Evolutionary conservation across 2,797 vertebrate species (phyloP), one percentile per base, ranked within the genome.

Genomic region (Paguma larvata): DNA sequence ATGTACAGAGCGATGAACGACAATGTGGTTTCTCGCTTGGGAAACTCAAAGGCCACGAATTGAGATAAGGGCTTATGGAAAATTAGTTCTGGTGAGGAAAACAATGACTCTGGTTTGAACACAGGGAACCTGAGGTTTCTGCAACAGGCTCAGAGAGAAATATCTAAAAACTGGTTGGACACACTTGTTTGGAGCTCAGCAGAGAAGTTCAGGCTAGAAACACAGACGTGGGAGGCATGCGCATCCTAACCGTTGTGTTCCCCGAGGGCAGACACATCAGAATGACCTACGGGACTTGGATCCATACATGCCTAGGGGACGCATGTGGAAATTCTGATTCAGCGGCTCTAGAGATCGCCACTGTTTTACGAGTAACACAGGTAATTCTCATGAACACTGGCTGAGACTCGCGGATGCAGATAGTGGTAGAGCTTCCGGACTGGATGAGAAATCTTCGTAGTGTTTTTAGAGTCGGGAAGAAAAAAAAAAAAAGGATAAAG

Each of bases 31-130:
- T 87, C 56, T 44, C 88, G 41, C 34, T 21, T 25, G 25, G 30
- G 34, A 90, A 84, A 88, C 25, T 86, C n/a, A 87, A 72, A 96
- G 41, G 23, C 27, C 70, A 82, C 78, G 91, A 83, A 48, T 0
- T 72, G 53, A 89, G 32, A 30, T 12, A 46, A 5, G 3, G 11
- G 51, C 65, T 18, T 72, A 65, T 1, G 83, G 62, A 87, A 92
- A 92, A 75, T 41, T 32, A 63, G 9, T 75, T 85, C 90, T 70
- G 11, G 44, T 46, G 38, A 89, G 48, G 79, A 91, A 97, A 78
- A 51, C 59, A 63, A 87, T 34, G 68, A 68, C 89, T 93, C 12
- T 62, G 79, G 59, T 88, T 73, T 88, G 21, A n/a, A 86, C 41
- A 27, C 3, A 19, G 38, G 27, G 23, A 94, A 78, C 41, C 6